Base-by-base conservation (phyloP, 2,888 invertebrate genomes). In the Stomorhina lunata region DNA sequence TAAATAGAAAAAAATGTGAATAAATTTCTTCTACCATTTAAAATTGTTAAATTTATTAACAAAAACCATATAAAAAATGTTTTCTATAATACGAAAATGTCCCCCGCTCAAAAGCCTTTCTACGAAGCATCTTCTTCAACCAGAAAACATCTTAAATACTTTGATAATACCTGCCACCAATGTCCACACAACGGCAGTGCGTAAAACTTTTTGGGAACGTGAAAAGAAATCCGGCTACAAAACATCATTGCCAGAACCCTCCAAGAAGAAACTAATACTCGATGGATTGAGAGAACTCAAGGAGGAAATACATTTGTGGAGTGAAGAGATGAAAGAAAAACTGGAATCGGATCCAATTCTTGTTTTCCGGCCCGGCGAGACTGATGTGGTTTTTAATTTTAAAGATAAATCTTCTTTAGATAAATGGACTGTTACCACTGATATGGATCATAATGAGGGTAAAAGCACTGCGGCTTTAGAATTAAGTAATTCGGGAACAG, bases 381-480 rank as follows among this genome's bases (percentile, higher is more conserved):
- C 94, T 4, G 95, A 96, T 86, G 90, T 95, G 34, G 87, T 94
- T 1, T 97, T 95, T 94, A 93, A 93, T 86, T 97, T 98, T 90
- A 92, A 93, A 84, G 92, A 93, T 43, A 92, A 93, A 0, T 91
- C 93, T 22, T 93, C 93, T 0, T 86, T 97, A 3, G 92, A 95
- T 1, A 92, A 94, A 48, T 97, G 96, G 94, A 91, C 95, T 15
- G 93, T 95, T 0, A 95, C 96, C 0, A 91, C 93, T 69, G 98
- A 98, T 89, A 94, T 93, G 80, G 97, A 98, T 90, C 95, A 96
- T 87, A 93, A 94, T 76, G 94, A 96, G 88, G 98, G 98, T 0
- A 94, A 92, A 87, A 97, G 97, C 89, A 90, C 86, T 34, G 95
- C 95, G 76, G 90, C 91, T 6, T 92, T 98, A 15, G 92, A 93